phyloP scores from a whole-genome alignment of 2,113 vertebrate genomes.

The Cacatua alba region DNA sequence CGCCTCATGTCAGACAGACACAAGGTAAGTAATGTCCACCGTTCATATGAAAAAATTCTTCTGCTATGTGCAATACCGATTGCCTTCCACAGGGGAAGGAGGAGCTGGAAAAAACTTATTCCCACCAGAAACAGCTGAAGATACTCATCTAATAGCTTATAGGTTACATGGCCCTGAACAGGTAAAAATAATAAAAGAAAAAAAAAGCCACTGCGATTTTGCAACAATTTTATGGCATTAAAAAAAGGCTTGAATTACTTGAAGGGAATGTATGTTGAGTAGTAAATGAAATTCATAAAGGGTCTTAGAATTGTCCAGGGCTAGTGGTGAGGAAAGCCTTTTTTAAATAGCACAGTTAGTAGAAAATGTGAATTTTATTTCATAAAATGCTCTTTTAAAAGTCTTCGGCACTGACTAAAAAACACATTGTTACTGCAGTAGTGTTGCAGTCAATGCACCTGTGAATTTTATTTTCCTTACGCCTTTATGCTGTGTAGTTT shows the following conservation, averaged over 20 bases:
- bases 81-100: not conserved
- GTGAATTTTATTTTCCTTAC: conserved; percentile 5
- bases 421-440: not conserved
- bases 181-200: not conserved
- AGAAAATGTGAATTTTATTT: not conserved
- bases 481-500: not conserved
- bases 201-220: not conserved
- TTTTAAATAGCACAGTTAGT: not conserved
- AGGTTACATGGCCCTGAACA: not conserved
- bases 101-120: not conserved
- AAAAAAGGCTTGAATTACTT: conserved; percentile 11
- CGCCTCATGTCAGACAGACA: not conserved
- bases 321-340: not conserved
- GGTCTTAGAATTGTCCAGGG: not conserved
- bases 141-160: not conserved
- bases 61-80: not conserved
- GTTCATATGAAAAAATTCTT: not conserved
- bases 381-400: not conserved
- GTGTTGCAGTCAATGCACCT: not conserved
- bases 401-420: not conserved
- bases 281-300: conserved; percentile 26
- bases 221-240: conserved; percentile 6
- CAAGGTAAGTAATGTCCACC: accelerated
- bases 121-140: not conserved
- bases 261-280: not conserved